phyloP scores from a whole-genome alignment of 2,797 vertebrate species.

The Anolis apletophallus region DNA sequence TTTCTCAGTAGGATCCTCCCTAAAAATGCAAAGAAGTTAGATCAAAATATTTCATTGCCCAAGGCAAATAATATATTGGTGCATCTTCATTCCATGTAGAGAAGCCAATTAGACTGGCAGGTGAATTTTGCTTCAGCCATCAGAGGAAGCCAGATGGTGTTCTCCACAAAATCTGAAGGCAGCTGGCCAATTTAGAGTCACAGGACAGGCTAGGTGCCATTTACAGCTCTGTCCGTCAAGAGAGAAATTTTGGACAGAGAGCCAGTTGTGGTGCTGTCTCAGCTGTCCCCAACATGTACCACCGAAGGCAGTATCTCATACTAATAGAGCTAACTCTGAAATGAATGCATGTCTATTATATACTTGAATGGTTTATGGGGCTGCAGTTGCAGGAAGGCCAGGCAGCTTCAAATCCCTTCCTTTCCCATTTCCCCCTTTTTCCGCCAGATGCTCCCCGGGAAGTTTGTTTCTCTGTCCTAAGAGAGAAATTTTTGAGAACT shows the following conservation, averaged over 20 bases:
- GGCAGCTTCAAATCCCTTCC: neutral
- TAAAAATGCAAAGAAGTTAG: neutral
- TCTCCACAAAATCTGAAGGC: no score
- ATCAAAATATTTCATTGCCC: neutral
- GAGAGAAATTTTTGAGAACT: neutral
- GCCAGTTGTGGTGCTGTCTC: neutral
- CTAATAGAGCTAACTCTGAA: neutral
- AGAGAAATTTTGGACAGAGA: neutral
- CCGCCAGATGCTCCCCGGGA: no score
- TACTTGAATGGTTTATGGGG: neutral
- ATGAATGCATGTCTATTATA: neutral
- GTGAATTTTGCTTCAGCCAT: neutral
- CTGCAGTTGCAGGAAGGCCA: neutral
- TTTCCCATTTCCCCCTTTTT: neutral
- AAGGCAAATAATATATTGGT: neutral
- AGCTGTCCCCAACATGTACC: neutral
- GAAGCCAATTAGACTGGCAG: neutral
- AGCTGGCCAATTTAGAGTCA: no score
- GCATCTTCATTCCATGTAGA: neutral
- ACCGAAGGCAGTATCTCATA: neutral
- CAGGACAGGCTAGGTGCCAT: no score
- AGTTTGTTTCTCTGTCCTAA: neutral
- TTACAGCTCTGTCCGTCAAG: neutral
- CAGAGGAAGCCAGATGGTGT: neutral
- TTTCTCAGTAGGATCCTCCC: neutral